phyloP scores from a whole-genome alignment of 2,113 vertebrate species.

The Nycticebus coucang region DNA sequence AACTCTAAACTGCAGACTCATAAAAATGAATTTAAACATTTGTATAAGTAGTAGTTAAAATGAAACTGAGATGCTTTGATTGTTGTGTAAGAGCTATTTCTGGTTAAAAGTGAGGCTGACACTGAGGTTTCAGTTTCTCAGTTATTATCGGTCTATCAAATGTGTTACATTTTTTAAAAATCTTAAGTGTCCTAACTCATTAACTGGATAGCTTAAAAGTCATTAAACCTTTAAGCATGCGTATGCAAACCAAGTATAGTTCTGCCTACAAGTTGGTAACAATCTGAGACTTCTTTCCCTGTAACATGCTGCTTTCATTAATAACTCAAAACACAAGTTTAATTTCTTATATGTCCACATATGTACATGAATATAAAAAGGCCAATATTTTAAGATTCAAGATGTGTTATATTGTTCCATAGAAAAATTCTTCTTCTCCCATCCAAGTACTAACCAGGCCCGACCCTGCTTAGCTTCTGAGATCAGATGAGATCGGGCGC shows the following conservation, averaged over 20 bases:
- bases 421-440: background rate
- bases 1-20: background rate
- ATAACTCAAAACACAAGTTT: background rate
- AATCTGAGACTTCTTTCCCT: background rate
- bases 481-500: no score
- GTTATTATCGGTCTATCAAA: background rate
- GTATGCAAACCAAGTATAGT: background rate
- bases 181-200: background rate
- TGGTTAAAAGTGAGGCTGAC: slow-evolving; percentile 19
- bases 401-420: background rate
- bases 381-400: background rate
- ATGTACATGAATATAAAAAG: background rate
- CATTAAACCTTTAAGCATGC: background rate
- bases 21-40: background rate
- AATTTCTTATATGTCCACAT: background rate
- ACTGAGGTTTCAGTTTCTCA: background rate
- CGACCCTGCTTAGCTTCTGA: no score
- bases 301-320: background rate
- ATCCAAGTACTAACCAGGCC: no score
- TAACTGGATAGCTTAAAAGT: background rate
- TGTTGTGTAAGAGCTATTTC: background rate
- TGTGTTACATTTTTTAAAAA: slow-evolving; percentile 21
- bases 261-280: background rate
- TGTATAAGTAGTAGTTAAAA: background rate
- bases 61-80: background rate